These are phyloP conservation scores for Elaphurus davidianus DNA, from an alignment of 2,113 vertebrate species.

Conservation along the genomic window DNA sequence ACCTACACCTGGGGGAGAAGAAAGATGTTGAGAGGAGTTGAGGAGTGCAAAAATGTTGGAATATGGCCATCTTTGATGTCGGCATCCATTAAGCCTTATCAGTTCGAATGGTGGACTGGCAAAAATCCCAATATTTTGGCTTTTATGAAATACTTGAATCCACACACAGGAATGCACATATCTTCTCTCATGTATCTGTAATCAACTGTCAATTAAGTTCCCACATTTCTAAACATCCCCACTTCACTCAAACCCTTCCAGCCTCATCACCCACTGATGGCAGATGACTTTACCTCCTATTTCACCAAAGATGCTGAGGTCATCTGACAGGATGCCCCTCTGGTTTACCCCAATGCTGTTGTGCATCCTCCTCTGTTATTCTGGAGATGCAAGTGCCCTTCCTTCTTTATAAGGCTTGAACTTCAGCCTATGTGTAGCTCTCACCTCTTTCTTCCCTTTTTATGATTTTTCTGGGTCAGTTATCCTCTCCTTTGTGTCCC, in stretches of 20 bases:
- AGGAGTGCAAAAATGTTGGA: background rate
- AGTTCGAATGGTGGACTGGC: background rate
- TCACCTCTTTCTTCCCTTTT: background rate
- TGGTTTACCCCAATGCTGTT: background rate
- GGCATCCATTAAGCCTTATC: background rate
- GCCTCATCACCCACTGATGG: rapidly evolving
- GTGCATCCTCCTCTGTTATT: background rate
- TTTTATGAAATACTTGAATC: background rate
- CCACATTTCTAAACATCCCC: background rate
- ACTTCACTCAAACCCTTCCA: background rate
- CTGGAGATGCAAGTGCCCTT: background rate
- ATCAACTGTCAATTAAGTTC: background rate
- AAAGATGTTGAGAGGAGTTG: background rate
- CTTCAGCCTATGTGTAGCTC: background rate
- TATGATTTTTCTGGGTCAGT: background rate
- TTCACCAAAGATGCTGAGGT: background rate
- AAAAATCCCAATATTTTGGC: background rate
- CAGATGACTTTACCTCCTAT: background rate
- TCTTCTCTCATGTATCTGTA: background rate
- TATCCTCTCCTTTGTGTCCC: background rate
- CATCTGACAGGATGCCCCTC: background rate
- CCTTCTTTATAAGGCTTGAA: background rate
- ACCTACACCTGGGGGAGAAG: background rate
- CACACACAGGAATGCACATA: background rate
- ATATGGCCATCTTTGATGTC: background rate